Conservation (phyloP, 2,797 vertebrate genomes). For the Argyrosomus regius region DNA sequence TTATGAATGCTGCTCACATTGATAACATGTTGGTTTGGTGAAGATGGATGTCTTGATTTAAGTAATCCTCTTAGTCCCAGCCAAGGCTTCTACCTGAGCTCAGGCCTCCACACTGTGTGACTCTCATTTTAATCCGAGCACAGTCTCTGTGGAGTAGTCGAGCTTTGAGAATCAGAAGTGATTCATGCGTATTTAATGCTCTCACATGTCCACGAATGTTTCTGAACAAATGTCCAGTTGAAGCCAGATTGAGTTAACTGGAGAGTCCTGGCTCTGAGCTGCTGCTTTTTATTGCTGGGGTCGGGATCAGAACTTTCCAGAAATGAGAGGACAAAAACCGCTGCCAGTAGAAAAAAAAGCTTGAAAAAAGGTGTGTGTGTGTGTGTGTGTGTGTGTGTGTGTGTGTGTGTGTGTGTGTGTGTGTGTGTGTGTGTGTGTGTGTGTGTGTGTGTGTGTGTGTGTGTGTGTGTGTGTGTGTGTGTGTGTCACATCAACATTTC, state of each 20-base stretch:
- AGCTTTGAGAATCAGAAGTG: slow-evolving; percentile 20
- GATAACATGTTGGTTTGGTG: not conserved
- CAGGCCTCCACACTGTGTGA: slow-evolving; percentile 4
- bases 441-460: not conserved
- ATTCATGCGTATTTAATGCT: slow-evolving; percentile 15
- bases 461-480: not conserved
- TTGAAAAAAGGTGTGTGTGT: not conserved
- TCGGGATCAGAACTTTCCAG: slow-evolving; percentile 27
- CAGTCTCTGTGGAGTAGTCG: slow-evolving; percentile 11
- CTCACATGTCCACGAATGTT: slow-evolving; percentile 15
- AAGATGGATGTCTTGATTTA: slow-evolving; percentile 22
- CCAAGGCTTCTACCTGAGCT: slow-evolving; percentile 15
- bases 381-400: not conserved
- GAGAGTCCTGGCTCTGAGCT: slow-evolving; percentile 12
- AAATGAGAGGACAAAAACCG: slow-evolving; percentile 3
- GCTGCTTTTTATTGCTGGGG: slow-evolving; percentile 32
- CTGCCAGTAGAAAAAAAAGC: no score
- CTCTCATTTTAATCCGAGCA: slow-evolving; percentile 17
- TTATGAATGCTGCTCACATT: not conserved
- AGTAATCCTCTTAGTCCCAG: slow-evolving; percentile 41
- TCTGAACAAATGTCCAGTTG: slow-evolving; percentile 1
- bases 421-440: not conserved
- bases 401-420: not conserved
- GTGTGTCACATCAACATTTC: slow-evolving; percentile 76
- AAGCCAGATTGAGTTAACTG: slow-evolving; percentile 24